These are phyloP conservation scores for Tilapia sparmanii DNA, from an alignment of 2,113 vertebrate genomes.

Conservation along the genomic window DNA sequence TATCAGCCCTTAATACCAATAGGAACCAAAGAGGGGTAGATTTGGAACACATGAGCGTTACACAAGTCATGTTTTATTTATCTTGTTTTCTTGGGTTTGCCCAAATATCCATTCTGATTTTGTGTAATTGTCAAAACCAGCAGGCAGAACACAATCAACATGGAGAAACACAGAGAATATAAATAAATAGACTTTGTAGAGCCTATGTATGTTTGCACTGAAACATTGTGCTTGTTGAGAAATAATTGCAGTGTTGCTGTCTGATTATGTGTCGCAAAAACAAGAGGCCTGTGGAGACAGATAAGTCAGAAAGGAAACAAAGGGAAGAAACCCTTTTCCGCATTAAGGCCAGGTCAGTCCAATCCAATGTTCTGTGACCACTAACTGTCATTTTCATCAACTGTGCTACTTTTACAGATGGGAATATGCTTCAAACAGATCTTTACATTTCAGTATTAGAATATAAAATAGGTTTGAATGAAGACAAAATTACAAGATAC, in stretches of 20 bases:
- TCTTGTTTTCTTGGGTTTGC: background rate
- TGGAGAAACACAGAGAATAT: background rate
- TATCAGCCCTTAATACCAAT: background rate
- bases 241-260: conserved; percentile 10
- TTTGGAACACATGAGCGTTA: background rate
- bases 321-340: background rate
- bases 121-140: background rate
- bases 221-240: background rate
- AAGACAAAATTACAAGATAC: background rate
- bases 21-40: background rate
- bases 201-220: background rate
- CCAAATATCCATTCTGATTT: background rate
- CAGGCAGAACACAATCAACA: background rate
- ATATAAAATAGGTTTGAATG: background rate
- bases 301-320: background rate
- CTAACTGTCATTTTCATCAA: background rate
- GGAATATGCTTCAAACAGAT: background rate
- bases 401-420: background rate
- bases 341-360: background rate
- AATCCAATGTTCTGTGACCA: background rate
- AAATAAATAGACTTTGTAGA: background rate
- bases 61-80: background rate
- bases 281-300: background rate
- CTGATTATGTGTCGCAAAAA: background rate
- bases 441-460: background rate